Conservation (phyloP, 1,140 invertebrate species). For the Drosophila albomicans region DNA sequence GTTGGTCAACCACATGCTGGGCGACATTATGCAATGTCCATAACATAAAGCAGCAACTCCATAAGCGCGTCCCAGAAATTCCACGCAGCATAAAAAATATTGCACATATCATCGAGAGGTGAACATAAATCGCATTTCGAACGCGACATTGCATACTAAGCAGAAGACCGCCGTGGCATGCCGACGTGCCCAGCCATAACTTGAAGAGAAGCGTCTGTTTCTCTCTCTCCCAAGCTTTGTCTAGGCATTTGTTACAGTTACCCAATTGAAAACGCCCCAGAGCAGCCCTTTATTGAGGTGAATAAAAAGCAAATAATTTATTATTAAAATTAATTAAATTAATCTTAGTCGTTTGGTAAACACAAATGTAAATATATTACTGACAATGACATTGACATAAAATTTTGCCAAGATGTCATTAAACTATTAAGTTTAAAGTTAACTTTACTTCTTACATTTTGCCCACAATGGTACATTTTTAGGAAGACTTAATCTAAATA, state of each 20-base stretch:
- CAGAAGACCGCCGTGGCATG: background rate
- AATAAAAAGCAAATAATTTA: conserved; percentile 4
- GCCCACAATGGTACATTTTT: conserved; percentile 19
- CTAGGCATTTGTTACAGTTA: conserved; percentile 31
- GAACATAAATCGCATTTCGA: conserved; percentile 56
- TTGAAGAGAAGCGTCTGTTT: too few relatives aligned
- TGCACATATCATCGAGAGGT: conserved; percentile 61
- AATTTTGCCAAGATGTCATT: too few relatives aligned
- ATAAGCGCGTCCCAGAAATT: conserved; percentile 42
- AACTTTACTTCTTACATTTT: too few relatives aligned
- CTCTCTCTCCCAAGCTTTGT: too few relatives aligned
- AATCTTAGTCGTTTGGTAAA: too few relatives aligned
- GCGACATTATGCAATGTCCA: conserved; percentile 31
- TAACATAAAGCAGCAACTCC: background rate
- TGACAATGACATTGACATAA: too few relatives aligned
- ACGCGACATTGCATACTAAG: conserved; percentile 59
- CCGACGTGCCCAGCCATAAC: conserved; percentile 46
- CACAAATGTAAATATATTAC: too few relatives aligned
- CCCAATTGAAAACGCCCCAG: conserved; percentile 7
- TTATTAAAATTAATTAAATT: too few relatives aligned
- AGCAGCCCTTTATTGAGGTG: conserved; percentile 28
- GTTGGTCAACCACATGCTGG: conserved; percentile 11
- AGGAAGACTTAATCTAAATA: conserved; percentile 15
- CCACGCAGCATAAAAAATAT: conserved; percentile 64
- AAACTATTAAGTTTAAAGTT: too few relatives aligned